Evolutionary conservation across 2,113 vertebrate species (phyloP).

Genomic region (Aptenodytes patagonicus): DNA sequence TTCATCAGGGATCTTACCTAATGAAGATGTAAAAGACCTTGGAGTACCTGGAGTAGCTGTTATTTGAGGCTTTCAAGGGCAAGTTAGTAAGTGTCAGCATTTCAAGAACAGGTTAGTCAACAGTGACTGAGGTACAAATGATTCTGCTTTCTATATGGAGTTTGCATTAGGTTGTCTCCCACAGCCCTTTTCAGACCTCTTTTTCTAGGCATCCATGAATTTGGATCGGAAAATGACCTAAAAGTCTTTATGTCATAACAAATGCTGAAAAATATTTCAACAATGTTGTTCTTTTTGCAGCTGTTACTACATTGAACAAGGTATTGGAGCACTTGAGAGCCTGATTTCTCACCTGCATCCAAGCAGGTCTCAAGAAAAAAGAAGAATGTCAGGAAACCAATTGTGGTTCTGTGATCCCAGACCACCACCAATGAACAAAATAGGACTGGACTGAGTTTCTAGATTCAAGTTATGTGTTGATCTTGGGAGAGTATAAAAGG

Average conservation of each 20-base stretch:
- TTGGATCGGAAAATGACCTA: neutral
- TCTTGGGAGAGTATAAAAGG: neutral
- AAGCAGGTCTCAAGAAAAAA: neutral
- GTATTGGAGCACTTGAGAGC: neutral
- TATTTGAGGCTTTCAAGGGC: slow-evolving; percentile 10
- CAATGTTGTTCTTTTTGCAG: neutral
- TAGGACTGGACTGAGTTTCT: neutral
- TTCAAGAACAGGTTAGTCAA: neutral
- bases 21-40: neutral
- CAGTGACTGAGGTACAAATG: neutral
- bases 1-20: slow-evolving; percentile 10
- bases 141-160: neutral
- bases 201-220: neutral
- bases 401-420: neutral
- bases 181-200: neutral
- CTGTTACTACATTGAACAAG: neutral
- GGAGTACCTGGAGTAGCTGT: neutral
- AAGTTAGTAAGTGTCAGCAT: neutral
- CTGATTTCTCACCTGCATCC: neutral
- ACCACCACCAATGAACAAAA: neutral
- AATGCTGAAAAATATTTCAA: neutral
- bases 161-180: neutral
- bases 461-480: neutral
- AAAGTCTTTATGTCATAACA: neutral
- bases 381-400: neutral